Evolutionary conservation across 2,797 vertebrate genomes (phyloP).

Genomic region (Coluber constrictor): DNA sequence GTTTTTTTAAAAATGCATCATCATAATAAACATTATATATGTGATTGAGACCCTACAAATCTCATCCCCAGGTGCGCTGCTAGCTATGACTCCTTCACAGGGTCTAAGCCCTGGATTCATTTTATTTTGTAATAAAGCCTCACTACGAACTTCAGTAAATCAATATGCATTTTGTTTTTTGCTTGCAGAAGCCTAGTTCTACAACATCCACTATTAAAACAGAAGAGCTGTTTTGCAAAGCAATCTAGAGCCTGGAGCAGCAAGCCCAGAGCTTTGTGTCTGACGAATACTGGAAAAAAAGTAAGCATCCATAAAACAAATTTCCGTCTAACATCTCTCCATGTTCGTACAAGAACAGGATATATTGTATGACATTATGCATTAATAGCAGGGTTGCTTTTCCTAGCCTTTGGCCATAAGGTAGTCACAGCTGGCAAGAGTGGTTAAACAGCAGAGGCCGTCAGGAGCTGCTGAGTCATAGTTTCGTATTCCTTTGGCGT

Average conservation of each 20-base stretch:
- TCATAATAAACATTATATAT: background rate
- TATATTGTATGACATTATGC: fast-evolving
- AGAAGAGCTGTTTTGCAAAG: slow-evolving; percentile 13
- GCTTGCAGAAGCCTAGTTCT: background rate
- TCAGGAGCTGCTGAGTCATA: background rate
- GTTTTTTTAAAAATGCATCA: background rate
- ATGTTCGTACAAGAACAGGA: background rate
- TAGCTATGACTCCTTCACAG: background rate
- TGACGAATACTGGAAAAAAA: background rate
- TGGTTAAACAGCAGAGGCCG: background rate
- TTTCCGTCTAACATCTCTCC: background rate
- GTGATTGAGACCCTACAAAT: background rate
- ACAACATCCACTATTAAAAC: slow-evolving; percentile 5
- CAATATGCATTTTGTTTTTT: fast-evolving
- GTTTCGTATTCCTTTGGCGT: background rate
- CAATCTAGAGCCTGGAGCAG: background rate
- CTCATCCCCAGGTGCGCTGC: background rate
- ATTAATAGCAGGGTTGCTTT: background rate
- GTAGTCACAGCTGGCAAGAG: slow-evolving; percentile 3
- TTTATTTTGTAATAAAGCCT: background rate
- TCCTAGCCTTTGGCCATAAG: background rate
- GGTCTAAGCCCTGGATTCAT: background rate
- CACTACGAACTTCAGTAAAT: background rate
- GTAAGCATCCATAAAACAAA: background rate
- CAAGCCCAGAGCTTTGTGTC: background rate